phyloP scores from a whole-genome alignment of 2,888 invertebrate species.

The Drosophila leonis region DNA sequence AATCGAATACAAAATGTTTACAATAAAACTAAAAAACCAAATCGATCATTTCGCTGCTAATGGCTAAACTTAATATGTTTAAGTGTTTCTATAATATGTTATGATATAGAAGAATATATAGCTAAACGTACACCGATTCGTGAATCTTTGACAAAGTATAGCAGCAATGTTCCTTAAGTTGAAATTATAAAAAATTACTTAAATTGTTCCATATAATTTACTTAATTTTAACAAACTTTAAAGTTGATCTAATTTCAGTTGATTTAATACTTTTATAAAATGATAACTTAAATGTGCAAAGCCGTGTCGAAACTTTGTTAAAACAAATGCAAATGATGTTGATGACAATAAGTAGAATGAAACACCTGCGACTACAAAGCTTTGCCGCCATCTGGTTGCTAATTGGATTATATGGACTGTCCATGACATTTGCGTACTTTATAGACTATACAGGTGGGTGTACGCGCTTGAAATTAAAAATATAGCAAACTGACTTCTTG shows the following conservation, averaged over 20 bases:
- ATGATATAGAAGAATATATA: background rate
- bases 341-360: conserved; percentile 18
- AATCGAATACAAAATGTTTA: conserved; percentile 44
- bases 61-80: conserved; percentile 9
- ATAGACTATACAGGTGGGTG: conserved; percentile 74
- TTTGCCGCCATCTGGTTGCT: conserved; percentile 42
- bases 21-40: conserved; percentile 62
- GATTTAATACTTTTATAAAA: background rate
- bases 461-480: background rate
- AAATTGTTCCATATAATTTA: no score
- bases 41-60: conserved; percentile 64
- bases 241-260: conserved; percentile 1
- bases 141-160: no score
- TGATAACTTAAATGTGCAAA: conserved; percentile 14
- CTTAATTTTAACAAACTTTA: background rate
- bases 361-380: conserved; percentile 38
- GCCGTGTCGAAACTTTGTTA: conserved; percentile 25
- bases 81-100: background rate
- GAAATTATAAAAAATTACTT: no score
- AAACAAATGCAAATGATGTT: conserved; percentile 24
- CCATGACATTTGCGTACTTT: conserved; percentile 48
- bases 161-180: no score
- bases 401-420: conserved; percentile 35
- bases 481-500: background rate
- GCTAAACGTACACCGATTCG: background rate